Base-by-base conservation (phyloP, 2,113 vertebrate genomes). In the Rhea americana region DNA sequence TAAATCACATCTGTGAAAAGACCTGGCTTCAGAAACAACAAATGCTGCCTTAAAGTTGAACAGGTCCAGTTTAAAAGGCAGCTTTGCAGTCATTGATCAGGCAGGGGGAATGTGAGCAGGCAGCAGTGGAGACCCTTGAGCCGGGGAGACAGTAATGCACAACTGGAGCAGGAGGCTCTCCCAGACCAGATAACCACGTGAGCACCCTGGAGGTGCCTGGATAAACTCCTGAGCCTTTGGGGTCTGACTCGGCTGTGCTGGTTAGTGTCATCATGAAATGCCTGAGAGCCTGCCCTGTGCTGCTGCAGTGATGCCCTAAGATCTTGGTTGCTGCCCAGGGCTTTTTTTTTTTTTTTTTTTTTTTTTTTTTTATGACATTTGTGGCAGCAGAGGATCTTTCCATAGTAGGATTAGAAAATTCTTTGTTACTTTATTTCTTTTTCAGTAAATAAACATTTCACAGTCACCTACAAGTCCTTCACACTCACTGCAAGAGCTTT, bases 101-200 rank as follows among this genome's bases (percentile, higher is more conserved):
- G 28, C 48, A 50, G 59, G 58, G 22, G n/a, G 58, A 72, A 3
- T 9, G 73, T 2, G 13, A 51, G 63, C 22, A 12, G 65, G 65
- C 70, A n/a, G 30, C 3, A 0, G 16, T 48, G 50, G 41, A 59
- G 35, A 81, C 10, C 70, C 41, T 50, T 26, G 48, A 5, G 39
- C 26, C 5, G 6, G 43, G 25, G 61, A 62, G 16, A 43, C 3
- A 61, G 83, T 50, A 75, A 66, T 7, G 28, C 51, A 35, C 26
- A 35, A 20, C 24, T 18, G 13, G 39, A 4, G 0, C 43, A 65
- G 63, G 47, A 56, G 22, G 6, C 5, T 43, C 7, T 66, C 51
- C 79, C 75, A 13, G 5, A 32, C 25, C 79, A 72, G 12, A 30
- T 2, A 50, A 48, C 6, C 0, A 0, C 5, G 30, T 37, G 48